phyloP scores from a whole-genome alignment of 2,888 invertebrate genomes.

The Panopea generosa region DNA sequence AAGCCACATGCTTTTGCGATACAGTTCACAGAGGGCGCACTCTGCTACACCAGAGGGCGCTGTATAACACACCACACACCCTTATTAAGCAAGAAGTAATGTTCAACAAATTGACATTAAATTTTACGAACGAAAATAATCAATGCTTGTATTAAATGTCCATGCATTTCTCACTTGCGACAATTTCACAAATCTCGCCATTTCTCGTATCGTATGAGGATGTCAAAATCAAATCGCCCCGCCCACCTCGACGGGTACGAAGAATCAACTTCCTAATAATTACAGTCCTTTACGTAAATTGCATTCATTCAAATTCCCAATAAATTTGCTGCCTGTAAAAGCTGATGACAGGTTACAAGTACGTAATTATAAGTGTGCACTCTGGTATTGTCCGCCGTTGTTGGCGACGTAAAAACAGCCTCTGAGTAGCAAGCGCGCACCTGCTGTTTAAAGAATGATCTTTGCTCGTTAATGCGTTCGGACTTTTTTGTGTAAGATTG shows the following conservation, averaged over 20 bases:
- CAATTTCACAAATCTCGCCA: too few relatives aligned
- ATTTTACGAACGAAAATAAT: constrained; percentile 34
- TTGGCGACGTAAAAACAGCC: constrained; percentile 10
- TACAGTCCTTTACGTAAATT: constrained; percentile 68
- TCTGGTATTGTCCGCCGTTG: constrained; percentile 42
- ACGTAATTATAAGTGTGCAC: constrained; percentile 67
- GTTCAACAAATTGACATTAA: constrained; percentile 28
- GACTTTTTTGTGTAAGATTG: constrained; percentile 61
- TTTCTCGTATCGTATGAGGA: constrained; percentile 28
- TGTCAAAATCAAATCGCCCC: constrained; percentile 37
- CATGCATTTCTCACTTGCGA: constrained; percentile 34
- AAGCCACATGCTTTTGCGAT: too few relatives aligned
- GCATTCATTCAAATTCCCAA: constrained; percentile 61
- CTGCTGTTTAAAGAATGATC: constrained; percentile 53
- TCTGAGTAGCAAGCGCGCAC: constrained; percentile 41
- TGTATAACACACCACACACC: too few relatives aligned
- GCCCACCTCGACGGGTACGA: constrained; percentile 39
- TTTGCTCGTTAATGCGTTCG: constrained; percentile 51
- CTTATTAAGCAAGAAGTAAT: constrained; percentile 30
- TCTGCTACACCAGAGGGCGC: too few relatives aligned
- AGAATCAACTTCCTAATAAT: constrained; percentile 51
- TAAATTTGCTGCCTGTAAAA: constrained; percentile 63
- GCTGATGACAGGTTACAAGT: constrained; percentile 66
- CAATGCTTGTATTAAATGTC: constrained; percentile 33
- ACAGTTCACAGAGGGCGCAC: too few relatives aligned